A percentile compares a stretch with the other conserved stretches of the same genome.
These are phyloP conservation scores for Apamea anceps DNA, from an alignment of 2,888 invertebrate species.

Conservation along the genomic window DNA sequence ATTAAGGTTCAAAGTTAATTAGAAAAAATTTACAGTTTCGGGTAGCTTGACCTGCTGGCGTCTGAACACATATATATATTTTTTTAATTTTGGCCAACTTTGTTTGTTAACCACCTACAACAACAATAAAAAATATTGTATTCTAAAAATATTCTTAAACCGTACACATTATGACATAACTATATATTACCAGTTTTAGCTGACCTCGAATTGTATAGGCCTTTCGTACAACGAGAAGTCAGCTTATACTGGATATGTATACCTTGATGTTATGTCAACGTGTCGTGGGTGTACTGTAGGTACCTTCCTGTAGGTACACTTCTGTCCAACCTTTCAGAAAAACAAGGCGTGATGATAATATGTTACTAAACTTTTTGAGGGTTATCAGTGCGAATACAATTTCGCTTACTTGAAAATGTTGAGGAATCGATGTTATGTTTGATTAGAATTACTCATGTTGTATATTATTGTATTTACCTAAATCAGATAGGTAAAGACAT, in stretches of 20 bases:
- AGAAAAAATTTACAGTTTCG: no score
- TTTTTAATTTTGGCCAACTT: background rate
- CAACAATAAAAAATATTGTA: no score
- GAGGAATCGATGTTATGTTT: background rate
- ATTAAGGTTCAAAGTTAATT: no score
- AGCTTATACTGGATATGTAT: no score
- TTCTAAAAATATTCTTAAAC: background rate
- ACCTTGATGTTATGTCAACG: no score
- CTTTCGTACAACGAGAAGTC: no score
- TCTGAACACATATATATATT: no score
- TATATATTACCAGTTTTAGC: no score
- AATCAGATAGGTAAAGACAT: background rate
- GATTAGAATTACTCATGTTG: background rate
- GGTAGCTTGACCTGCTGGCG: no score
- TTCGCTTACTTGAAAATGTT: conserved; percentile 16
- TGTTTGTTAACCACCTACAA: background rate
- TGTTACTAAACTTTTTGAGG: background rate
- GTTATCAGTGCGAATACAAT: background rate
- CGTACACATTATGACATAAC: no score
- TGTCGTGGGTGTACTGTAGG: background rate
- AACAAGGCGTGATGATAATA: background rate
- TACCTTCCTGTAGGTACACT: background rate
- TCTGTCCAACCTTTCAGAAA: background rate
- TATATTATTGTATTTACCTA: background rate
- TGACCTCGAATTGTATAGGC: no score